phyloP scores from a whole-genome alignment of 2,113 vertebrate species.

The Lepidothrix coronata region DNA sequence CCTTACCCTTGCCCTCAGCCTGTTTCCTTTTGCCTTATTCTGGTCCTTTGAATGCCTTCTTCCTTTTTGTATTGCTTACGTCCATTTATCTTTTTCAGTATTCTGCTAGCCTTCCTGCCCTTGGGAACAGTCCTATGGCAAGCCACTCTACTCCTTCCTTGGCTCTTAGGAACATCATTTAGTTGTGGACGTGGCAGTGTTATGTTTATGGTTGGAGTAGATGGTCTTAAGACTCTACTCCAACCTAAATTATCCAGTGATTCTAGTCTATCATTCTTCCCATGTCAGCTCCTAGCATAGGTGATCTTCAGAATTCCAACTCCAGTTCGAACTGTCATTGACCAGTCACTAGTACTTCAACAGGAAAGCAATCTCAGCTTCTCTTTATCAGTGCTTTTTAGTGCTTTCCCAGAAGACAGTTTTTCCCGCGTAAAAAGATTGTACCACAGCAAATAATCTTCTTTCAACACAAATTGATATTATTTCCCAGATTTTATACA shows the following conservation, averaged over 20 bases:
- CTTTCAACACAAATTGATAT: neutral
- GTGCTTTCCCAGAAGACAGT: too few species aligned
- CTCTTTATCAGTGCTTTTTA: neutral
- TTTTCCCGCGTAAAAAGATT: neutral
- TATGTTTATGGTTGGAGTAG: rapidly evolving
- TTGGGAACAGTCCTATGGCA: rapidly evolving
- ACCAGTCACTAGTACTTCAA: neutral
- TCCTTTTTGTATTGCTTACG: neutral
- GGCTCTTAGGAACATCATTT: neutral
- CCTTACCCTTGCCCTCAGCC: neutral
- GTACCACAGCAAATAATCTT: neutral
- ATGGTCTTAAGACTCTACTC: neutral
- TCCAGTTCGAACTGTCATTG: neutral
- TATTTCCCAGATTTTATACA: too few species aligned
- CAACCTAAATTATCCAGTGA: neutral
- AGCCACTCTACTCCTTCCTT: neutral
- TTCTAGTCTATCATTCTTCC: neutral
- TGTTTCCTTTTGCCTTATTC: neutral
- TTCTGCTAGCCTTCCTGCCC: rapidly evolving
- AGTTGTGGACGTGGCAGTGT: neutral
- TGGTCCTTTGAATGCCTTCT: neutral
- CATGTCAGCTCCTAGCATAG: neutral
- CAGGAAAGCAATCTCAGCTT: neutral
- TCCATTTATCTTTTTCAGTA: neutral
- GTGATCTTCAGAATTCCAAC: neutral